Conservation (phyloP, 1,140 invertebrate species). For the Chrysoperla carnea region DNA sequence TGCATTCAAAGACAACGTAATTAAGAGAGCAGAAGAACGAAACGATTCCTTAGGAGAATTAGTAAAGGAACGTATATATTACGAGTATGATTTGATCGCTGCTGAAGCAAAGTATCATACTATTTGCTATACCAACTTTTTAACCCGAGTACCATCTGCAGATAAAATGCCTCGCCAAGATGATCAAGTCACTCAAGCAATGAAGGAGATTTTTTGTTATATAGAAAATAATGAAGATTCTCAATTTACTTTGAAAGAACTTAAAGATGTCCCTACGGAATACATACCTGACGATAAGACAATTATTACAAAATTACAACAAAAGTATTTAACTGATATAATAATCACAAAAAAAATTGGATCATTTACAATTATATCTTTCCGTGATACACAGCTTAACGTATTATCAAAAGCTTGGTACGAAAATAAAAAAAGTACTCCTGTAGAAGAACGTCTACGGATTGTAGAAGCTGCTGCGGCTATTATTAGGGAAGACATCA, state of each 20-base stretch:
- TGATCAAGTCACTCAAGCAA: constrained; percentile 16
- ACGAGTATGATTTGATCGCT: constrained; percentile 15
- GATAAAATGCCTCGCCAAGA: constrained; percentile 12
- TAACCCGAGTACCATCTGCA: constrained; percentile 12
- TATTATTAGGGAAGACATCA: constrained; percentile 13
- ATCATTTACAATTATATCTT: background rate
- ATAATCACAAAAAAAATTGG: background rate
- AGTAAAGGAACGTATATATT: constrained; percentile 16
- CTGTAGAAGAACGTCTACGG: constrained; percentile 5
- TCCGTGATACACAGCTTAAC: background rate
- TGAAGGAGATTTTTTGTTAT: constrained; percentile 17
- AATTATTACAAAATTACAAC: background rate
- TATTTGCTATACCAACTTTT: constrained; percentile 18
- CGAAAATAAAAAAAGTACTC: background rate
- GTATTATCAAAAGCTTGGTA: background rate
- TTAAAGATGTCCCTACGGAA: background rate
- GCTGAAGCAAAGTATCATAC: constrained; percentile 18
- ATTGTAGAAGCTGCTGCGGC: constrained; percentile 10
- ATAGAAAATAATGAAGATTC: constrained; percentile 18
- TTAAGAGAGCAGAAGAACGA: constrained; percentile 17
- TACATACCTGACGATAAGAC: background rate
- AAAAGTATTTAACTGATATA: background rate
- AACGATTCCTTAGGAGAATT: constrained; percentile 16
- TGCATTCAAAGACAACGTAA: constrained; percentile 17
- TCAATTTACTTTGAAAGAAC: constrained; percentile 6